A percentile compares a stretch with the other conserved stretches of the same genome.
Conservation (phyloP, 2,888 invertebrate genomes). For the Minunthozetes semirufus region DNA sequence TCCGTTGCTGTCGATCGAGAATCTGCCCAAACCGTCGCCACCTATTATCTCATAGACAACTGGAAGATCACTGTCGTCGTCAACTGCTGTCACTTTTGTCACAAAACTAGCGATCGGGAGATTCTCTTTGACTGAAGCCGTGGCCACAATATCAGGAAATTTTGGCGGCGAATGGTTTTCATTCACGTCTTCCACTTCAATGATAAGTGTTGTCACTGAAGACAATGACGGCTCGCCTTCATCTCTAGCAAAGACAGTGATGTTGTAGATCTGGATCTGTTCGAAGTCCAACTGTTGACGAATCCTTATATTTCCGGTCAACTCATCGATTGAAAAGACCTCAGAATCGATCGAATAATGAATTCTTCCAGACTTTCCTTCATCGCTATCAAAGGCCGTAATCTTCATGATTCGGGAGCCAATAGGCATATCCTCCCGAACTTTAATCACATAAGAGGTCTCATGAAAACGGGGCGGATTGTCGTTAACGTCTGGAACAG, state of each 20-base stretch:
- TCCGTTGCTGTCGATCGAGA: slow-evolving; percentile 81
- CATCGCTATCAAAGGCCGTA: slow-evolving; percentile 74
- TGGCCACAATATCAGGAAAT: slow-evolving; percentile 57
- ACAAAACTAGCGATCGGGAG: slow-evolving; percentile 68
- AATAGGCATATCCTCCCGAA: slow-evolving; percentile 81
- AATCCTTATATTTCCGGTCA: slow-evolving; percentile 78
- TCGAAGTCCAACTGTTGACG: slow-evolving; percentile 76
- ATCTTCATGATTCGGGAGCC: slow-evolving; percentile 80
- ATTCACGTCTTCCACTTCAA: slow-evolving; percentile 83
- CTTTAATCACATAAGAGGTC: slow-evolving; percentile 57
- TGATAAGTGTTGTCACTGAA: slow-evolving; percentile 66
- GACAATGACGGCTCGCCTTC: slow-evolving; percentile 65
- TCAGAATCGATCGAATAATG: slow-evolving; percentile 61
- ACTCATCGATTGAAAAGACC: slow-evolving; percentile 71
- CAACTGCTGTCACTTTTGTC: slow-evolving; percentile 67
- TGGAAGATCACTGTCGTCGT: slow-evolving; percentile 64
- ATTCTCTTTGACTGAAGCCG: slow-evolving; percentile 62
- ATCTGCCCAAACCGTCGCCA: slow-evolving; percentile 83
- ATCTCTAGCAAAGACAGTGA: slow-evolving; percentile 77
- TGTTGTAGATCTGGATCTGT: slow-evolving; percentile 75
- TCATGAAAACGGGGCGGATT: slow-evolving; percentile 75
- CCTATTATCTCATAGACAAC: slow-evolving; percentile 77
- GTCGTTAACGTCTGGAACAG: slow-evolving; percentile 73
- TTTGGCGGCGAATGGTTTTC: slow-evolving; percentile 78
- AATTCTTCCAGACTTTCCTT: slow-evolving; percentile 71